Conservation (phyloP, 1,140 invertebrate species). For the Papilio machaon region DNA sequence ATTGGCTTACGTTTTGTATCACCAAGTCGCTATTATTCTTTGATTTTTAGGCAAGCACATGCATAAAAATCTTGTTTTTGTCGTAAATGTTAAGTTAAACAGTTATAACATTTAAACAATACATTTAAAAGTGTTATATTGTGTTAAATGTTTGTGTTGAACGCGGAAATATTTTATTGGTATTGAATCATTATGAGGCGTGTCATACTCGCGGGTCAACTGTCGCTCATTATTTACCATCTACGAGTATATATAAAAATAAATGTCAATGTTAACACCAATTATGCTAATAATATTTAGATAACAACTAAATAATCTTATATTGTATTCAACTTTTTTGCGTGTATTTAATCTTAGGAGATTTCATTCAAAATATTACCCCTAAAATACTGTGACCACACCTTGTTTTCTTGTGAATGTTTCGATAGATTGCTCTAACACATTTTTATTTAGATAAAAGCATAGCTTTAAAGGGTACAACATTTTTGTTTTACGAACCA, state of each 20-base stretch:
- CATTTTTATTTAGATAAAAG: conserved; percentile 2
- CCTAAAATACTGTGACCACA: not conserved
- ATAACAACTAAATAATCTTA: conserved; percentile 24
- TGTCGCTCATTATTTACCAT: conserved; percentile 22
- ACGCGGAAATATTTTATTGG: conserved; percentile 16
- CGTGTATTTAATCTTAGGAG: not conserved
- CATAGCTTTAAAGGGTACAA: not conserved
- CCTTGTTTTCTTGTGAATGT: not conserved
- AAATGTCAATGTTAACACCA: conserved; percentile 36
- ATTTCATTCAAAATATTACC: not conserved
- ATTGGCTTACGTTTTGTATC: too few relatives aligned
- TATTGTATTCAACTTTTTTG: conserved; percentile 8
- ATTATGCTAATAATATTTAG: conserved; percentile 30
- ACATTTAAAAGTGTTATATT: conserved; percentile 12
- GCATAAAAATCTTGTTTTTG: not conserved
- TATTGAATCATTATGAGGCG: conserved; percentile 27
- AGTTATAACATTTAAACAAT: not conserved
- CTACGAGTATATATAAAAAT: conserved; percentile 12
- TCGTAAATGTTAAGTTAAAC: not conserved
- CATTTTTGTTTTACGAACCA: not conserved
- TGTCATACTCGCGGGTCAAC: conserved; percentile 25
- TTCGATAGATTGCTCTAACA: not conserved
- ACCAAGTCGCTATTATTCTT: not conserved
- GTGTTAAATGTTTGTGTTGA: conserved; percentile 18
- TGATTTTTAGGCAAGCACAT: not conserved